phyloP scores from a whole-genome alignment of 2,797 vertebrate species.

The Sciaenops ocellatus region DNA sequence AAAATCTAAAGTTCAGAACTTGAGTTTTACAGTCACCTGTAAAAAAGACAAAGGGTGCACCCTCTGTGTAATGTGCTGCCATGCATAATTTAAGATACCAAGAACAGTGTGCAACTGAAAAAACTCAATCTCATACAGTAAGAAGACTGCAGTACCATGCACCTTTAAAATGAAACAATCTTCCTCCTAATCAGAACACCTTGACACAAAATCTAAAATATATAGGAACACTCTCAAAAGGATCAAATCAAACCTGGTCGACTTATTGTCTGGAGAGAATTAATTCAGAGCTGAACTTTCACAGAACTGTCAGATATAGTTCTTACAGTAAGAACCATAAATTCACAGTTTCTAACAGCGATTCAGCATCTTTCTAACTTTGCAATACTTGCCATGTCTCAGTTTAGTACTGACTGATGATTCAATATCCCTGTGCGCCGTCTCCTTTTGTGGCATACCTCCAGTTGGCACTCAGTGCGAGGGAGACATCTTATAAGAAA shows the following conservation, averaged over 20 bases:
- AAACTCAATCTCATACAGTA: neutral
- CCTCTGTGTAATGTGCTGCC: neutral
- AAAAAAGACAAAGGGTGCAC: neutral
- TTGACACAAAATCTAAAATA: neutral
- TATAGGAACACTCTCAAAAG: no score
- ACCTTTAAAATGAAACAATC: neutral
- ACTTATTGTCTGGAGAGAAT: neutral
- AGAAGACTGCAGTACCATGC: neutral
- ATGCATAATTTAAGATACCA: neutral
- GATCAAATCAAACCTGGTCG: neutral
- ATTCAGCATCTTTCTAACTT: conserved; percentile 29
- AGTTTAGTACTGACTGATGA: conserved; percentile 32
- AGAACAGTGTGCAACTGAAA: neutral
- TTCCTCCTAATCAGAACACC: neutral
- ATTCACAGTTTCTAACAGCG: neutral
- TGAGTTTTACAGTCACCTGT: neutral
- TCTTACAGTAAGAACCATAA: neutral
- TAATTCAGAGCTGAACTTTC: neutral
- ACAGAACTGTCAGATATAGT: neutral
- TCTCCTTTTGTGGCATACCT: conserved; percentile 33
- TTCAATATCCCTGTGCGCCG: conserved; percentile 28
- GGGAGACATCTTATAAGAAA: conserved; percentile 46
- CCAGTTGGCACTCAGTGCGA: conserved; percentile 35
- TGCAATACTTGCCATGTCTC: neutral
- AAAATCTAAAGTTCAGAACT: neutral